These are phyloP conservation scores for Pelodiscus sinensis DNA, from an alignment of 2,113 vertebrate genomes.

Conservation along the genomic window DNA sequence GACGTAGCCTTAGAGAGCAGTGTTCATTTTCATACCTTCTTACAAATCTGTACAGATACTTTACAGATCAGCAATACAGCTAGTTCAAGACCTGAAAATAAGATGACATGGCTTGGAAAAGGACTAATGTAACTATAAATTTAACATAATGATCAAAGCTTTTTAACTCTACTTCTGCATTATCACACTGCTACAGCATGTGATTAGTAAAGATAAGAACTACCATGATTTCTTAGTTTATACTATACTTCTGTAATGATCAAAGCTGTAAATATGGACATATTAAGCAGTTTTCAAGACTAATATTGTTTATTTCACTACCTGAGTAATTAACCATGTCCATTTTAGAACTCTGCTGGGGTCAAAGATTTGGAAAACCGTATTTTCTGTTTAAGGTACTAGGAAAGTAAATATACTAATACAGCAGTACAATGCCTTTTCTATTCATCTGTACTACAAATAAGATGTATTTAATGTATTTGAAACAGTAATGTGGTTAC, in stretches of 20 bases:
- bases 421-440: neutral
- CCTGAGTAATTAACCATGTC: neutral
- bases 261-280: neutral
- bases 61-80: neutral
- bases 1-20: no score
- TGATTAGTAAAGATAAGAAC: neutral
- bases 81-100: neutral
- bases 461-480: neutral
- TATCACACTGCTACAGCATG: rapidly evolving
- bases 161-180: neutral
- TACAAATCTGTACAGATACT: neutral
- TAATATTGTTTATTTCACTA: neutral
- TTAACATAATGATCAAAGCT: neutral
- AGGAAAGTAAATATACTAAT: neutral
- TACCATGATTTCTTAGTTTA: neutral
- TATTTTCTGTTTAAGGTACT: neutral
- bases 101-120: neutral
- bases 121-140: rapidly evolving
- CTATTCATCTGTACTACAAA: neutral
- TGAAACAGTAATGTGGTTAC: neutral
- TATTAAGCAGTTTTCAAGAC: neutral
- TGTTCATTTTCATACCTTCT: neutral
- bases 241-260: neutral
- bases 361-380: neutral
- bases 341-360: neutral